Evolutionary conservation across 2,113 vertebrate genomes (phyloP).

Genomic region (Hydrolagus affinis): DNA sequence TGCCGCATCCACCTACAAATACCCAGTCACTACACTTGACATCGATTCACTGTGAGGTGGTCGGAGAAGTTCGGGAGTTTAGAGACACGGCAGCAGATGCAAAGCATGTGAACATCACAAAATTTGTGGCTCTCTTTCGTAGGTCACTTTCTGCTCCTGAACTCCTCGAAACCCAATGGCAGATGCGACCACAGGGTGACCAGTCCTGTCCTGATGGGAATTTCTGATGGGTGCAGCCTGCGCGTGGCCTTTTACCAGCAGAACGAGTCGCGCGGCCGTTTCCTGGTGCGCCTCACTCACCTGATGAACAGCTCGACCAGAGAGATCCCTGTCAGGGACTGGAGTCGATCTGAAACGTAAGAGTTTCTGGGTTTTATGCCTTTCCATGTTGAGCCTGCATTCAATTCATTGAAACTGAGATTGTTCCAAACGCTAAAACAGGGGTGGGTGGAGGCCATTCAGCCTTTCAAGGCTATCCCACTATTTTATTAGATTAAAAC

Average conservation of each 20-base stretch:
- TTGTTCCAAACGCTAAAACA: no score
- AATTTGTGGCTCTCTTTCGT: neutral
- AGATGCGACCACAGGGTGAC: constrained; percentile 52
- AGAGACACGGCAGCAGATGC: no score
- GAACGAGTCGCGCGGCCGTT: constrained; percentile 43
- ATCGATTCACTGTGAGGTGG: no score
- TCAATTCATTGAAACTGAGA: no score
- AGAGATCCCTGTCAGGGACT: constrained; percentile 34
- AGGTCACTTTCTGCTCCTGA: constrained; percentile 61
- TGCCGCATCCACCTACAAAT: no score
- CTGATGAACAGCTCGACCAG: constrained; percentile 35
- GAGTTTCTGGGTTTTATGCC: constrained; percentile 33
- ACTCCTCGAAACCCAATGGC: constrained; percentile 37
- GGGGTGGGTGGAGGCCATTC: no score
- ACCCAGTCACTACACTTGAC: no score
- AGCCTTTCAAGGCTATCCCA: no score
- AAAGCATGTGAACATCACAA: neutral
- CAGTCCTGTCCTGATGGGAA: constrained; percentile 50
- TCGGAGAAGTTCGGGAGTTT: no score
- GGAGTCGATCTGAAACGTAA: constrained; percentile 43
- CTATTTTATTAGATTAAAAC: no score
- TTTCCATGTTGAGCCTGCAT: no score
- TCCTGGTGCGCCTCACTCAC: constrained; percentile 47
- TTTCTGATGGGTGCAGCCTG: constrained; percentile 45
- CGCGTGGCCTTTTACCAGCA: constrained; percentile 50